These are phyloP conservation scores for Isichthys henryi DNA, from an alignment of 2,113 vertebrate genomes.

Conservation along the genomic window DNA sequence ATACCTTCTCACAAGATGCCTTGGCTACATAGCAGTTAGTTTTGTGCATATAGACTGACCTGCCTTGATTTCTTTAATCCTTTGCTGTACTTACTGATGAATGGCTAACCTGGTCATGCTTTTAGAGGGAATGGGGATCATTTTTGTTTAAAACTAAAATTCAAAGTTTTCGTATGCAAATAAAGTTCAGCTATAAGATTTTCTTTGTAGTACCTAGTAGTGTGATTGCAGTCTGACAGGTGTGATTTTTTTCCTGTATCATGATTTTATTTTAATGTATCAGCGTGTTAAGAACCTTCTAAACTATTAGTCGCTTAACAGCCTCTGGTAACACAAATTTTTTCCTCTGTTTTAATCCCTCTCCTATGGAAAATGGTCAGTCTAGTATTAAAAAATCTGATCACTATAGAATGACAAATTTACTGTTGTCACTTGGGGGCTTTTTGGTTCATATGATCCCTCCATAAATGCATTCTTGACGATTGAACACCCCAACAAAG, in stretches of 20 bases:
- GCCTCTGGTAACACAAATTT: background rate
- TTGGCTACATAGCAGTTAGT: conserved; percentile 30
- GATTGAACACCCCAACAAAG: background rate
- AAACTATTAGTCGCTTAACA: background rate
- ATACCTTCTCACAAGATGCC: background rate
- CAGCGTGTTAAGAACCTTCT: background rate
- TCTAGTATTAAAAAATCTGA: background rate
- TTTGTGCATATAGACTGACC: conserved; percentile 51
- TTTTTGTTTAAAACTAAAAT: conserved; percentile 37
- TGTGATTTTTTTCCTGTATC: background rate
- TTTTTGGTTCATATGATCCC: background rate
- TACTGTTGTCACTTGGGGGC: background rate
- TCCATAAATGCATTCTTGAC: background rate
- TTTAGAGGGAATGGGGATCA: conserved; percentile 29
- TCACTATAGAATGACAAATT: background rate
- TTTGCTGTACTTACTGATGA: conserved; percentile 30
- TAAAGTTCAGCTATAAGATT: conserved; percentile 15
- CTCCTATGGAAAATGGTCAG: background rate
- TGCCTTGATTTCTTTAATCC: conserved; percentile 41
- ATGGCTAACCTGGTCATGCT: conserved; percentile 20
- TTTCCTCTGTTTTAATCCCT: background rate
- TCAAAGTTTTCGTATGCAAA: conserved; percentile 32
- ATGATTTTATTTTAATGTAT: background rate
- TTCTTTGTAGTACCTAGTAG: background rate
- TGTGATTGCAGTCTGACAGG: background rate